Conservation (phyloP, 2,797 vertebrate genomes). For the Sebastes umbrosus region DNA sequence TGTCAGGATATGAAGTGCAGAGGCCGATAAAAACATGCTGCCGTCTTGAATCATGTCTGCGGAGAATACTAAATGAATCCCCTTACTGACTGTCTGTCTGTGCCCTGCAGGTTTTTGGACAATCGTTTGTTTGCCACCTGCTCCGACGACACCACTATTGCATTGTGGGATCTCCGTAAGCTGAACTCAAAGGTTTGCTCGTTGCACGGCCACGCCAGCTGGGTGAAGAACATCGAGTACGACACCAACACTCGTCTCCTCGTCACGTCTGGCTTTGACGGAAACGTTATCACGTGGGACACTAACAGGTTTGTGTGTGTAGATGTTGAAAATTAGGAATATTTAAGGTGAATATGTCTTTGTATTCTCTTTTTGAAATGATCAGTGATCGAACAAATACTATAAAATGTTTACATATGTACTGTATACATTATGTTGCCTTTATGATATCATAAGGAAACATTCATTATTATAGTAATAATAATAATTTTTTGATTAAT, state of each 20-base stretch:
- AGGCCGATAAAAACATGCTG: background rate
- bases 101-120: slow-evolving; percentile 91
- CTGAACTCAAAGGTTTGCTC: slow-evolving; percentile 96
- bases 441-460: background rate
- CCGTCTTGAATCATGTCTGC: background rate
- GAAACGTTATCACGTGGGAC: slow-evolving; percentile 99
- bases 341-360: too few species aligned
- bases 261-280: slow-evolving; percentile 97
- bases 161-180: slow-evolving; percentile 96
- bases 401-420: background rate
- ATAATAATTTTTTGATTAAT: background rate
- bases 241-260: slow-evolving; percentile 96
- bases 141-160: slow-evolving; percentile 98
- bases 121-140: slow-evolving; percentile 98
- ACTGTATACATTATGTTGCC: too few species aligned
- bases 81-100: accelerated
- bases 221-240: slow-evolving; percentile 99
- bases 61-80: background rate
- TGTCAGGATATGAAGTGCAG: background rate
- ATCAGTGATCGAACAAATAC: background rate
- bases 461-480: background rate
- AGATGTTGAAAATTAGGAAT: too few species aligned
- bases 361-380: background rate
- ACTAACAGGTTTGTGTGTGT: slow-evolving; percentile 89
- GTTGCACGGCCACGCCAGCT: slow-evolving; percentile 97